Percentiles rank a stretch among this genome's conserved stretches.
These are phyloP conservation scores for Schizopygopsis pylzovi DNA, from an alignment of 2,797 vertebrate species.

Conservation along the genomic window DNA sequence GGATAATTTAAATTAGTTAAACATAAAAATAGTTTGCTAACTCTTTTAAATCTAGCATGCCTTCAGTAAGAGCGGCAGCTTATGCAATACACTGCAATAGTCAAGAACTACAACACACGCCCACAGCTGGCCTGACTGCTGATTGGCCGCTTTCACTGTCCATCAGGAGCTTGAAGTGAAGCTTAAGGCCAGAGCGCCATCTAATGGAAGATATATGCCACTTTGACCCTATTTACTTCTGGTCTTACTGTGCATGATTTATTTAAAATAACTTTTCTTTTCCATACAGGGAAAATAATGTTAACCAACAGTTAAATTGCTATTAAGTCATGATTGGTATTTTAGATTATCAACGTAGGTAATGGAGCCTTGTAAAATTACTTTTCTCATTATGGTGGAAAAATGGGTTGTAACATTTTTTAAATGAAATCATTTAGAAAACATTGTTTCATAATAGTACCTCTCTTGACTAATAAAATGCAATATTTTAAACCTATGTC, in stretches of 20 bases:
- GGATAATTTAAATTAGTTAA: neutral
- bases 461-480: neutral
- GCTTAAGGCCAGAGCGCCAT: neutral
- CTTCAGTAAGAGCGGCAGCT: neutral
- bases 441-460: neutral
- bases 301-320: neutral
- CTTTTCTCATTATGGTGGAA: neutral
- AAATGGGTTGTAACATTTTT: neutral
- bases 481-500: neutral
- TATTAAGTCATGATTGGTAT: neutral
- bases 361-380: neutral
- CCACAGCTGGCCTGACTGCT: neutral
- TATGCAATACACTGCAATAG: constrained; percentile 56
- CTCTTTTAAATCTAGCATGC: neutral
- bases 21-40: neutral
- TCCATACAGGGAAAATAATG: neutral
- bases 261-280: neutral
- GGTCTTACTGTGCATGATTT: neutral
- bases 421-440: neutral
- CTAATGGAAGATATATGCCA: constrained; percentile 18
- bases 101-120: constrained; percentile 4
- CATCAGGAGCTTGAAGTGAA: neutral
- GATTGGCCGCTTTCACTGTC: constrained; percentile 40
- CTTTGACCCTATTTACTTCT: neutral
- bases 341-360: neutral